Evolutionary conservation across 2,113 vertebrate species (phyloP).

Genomic region (Melanerpes aurifrons): DNA sequence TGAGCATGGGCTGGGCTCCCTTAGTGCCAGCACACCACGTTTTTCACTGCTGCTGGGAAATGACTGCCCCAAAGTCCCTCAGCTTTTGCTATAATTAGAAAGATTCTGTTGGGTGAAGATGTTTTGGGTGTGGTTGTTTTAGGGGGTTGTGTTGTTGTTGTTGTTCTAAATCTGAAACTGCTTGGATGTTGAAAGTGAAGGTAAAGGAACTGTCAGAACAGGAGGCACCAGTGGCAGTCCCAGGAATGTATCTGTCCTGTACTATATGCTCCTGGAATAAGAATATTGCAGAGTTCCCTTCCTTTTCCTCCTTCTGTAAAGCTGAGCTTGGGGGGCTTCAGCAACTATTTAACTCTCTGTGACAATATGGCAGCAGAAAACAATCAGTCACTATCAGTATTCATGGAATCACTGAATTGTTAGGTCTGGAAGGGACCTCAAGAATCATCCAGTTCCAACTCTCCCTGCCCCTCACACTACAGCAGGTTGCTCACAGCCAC

Average conservation of each 20-base stretch:
- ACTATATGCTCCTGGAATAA: background rate
- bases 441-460: too few species aligned
- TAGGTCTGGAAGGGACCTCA: too few species aligned
- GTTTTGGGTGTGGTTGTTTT: too few species aligned
- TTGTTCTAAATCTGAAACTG: background rate
- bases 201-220: background rate
- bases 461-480: too few species aligned
- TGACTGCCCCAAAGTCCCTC: background rate
- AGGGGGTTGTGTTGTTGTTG: too few species aligned
- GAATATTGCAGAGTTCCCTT: background rate
- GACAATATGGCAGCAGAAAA: background rate
- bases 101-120: background rate
- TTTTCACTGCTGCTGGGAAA: background rate
- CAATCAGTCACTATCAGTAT: background rate
- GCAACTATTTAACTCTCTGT: background rate
- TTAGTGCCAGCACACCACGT: accelerated
- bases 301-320: background rate
- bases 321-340: background rate
- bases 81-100: background rate
- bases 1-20: background rate
- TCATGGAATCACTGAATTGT: too few species aligned
- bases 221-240: background rate
- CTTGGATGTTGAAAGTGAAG: background rate
- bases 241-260: background rate
- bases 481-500: too few species aligned